These are phyloP conservation scores for Marisa cornuarietis DNA, from an alignment of 1,140 invertebrate species.

Conservation along the genomic window DNA sequence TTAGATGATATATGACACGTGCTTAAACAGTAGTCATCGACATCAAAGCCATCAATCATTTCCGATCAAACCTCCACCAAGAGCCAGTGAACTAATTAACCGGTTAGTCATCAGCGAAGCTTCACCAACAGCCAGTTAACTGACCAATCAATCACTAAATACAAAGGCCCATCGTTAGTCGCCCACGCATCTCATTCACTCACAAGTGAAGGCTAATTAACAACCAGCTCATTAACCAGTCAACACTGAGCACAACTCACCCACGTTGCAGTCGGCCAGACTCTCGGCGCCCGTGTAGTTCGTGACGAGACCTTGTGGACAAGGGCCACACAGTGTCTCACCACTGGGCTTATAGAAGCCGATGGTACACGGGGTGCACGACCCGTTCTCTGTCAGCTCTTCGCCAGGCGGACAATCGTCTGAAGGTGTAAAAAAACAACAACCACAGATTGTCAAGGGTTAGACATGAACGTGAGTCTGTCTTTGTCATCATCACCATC, in stretches of 20 bases:
- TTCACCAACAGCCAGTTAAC: not conserved
- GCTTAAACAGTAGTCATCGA: too few species aligned
- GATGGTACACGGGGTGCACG: slow-evolving; percentile 89
- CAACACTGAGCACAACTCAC: slow-evolving; percentile 21
- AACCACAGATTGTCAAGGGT: too few species aligned
- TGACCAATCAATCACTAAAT: not conserved
- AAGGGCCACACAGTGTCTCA: slow-evolving; percentile 75
- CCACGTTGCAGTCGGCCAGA: slow-evolving; percentile 79
- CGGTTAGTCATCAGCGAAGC: too few species aligned
- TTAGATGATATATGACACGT: too few species aligned
- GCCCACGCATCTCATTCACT: not conserved
- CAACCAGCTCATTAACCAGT: too few species aligned
- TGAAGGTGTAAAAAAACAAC: slow-evolving; percentile 29
- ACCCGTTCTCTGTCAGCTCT: slow-evolving; percentile 82
- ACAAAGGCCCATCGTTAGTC: not conserved
- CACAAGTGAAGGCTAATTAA: too few species aligned
- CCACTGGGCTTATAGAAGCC: slow-evolving; percentile 82
- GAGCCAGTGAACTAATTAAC: too few species aligned
- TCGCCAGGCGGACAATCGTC: slow-evolving; percentile 88
- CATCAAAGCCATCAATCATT: too few species aligned
- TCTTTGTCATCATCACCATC: not conserved
- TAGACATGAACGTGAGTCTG: not conserved
- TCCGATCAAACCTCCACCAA: too few species aligned
- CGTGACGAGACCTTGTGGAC: slow-evolving; percentile 89
- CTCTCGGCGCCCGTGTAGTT: slow-evolving; percentile 82